phyloP scores from a whole-genome alignment of 2,113 vertebrate species.

The Etheostoma cragini region DNA sequence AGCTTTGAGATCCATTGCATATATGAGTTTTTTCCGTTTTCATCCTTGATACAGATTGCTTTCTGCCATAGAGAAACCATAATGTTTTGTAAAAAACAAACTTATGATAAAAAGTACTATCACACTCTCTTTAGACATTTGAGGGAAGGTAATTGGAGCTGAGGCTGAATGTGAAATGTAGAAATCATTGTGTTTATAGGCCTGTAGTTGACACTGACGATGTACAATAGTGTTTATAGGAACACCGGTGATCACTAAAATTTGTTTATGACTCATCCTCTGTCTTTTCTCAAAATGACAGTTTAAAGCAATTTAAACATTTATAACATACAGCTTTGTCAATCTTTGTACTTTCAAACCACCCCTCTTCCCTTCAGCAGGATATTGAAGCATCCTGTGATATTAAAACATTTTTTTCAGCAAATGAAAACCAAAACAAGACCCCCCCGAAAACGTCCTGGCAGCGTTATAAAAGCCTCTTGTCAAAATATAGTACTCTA shows the following conservation, averaged over 20 bases:
- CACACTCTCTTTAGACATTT: background rate
- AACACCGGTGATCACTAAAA: background rate
- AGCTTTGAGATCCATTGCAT: slow-evolving; percentile 8
- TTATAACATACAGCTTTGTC: slow-evolving; percentile 36
- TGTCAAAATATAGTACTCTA: slow-evolving; percentile 71
- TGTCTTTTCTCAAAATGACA: slow-evolving; percentile 26
- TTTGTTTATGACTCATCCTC: background rate
- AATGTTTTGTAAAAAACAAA: background rate
- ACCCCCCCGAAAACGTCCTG: slow-evolving; percentile 56
- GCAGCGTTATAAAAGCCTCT: slow-evolving; percentile 65
- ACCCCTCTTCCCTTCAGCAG: slow-evolving; percentile 28
- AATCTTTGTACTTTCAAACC: slow-evolving; percentile 39
- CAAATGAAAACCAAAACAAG: slow-evolving; percentile 67
- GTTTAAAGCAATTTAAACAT: slow-evolving; percentile 29
- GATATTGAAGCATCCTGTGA: slow-evolving; percentile 64
- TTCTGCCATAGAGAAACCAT: background rate
- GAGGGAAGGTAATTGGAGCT: background rate
- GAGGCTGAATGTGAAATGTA: slow-evolving; percentile 9
- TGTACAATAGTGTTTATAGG: slow-evolving; percentile 7
- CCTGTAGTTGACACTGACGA: slow-evolving; percentile 22
- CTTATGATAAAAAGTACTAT: background rate
- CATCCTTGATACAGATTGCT: background rate
- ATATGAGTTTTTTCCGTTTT: background rate
- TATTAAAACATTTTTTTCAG: slow-evolving; percentile 70
- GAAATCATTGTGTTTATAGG: slow-evolving; percentile 14